Evolutionary conservation across 2,797 vertebrate genomes (phyloP), one percentile per base, ranked within the genome.

Genomic region (Takifugu ocellatus): DNA sequence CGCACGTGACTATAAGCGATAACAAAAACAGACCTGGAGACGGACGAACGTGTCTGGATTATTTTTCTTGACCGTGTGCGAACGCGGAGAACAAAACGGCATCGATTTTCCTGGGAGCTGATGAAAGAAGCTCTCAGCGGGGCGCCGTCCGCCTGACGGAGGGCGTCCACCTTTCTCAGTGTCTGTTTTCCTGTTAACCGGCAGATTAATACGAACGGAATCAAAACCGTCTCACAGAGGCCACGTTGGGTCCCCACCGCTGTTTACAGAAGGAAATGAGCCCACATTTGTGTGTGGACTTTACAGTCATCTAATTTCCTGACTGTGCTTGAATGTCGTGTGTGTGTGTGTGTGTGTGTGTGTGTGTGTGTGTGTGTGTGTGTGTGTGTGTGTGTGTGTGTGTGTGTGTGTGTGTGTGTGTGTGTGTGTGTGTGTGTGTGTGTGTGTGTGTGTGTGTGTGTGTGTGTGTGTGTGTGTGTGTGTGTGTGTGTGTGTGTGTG

Each of bases 41-140:
- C 8, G 33, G 33, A 11, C 5, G 8, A 33, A 2, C 1, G 33
- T 3, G 33, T 11, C 33, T 54, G 46, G 57, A 56, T 79, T 79
- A 48, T 84, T 68, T 81, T 74, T 51, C 73, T 70, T 54, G 60
- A 57, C 59, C 48, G 58, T 63, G 47, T 77, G 72, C 46, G 52
- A 69, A 69, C 77, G 60, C 75, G 71, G 66, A 59, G 47, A 65
- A 81, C 64, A 77, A 82, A 77, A 77, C 72, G 64, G 70, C 68
- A 67, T 85, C 74, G 50, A 54, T 82, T 84, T 83, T 79, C 74
- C 67, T 72, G 77, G 51, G 66, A 50, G 76, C 66, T 66, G 54
- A 63, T 84, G 65, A 60, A 57, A 59, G 17, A 75, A 47, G 56
- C 57, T 66, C 73, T 66, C 78, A 66, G 74, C 64, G 54, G 45